Evolutionary conservation across 2,113 vertebrate genomes (phyloP).

Genomic region (Myiozetetes cayanensis): DNA sequence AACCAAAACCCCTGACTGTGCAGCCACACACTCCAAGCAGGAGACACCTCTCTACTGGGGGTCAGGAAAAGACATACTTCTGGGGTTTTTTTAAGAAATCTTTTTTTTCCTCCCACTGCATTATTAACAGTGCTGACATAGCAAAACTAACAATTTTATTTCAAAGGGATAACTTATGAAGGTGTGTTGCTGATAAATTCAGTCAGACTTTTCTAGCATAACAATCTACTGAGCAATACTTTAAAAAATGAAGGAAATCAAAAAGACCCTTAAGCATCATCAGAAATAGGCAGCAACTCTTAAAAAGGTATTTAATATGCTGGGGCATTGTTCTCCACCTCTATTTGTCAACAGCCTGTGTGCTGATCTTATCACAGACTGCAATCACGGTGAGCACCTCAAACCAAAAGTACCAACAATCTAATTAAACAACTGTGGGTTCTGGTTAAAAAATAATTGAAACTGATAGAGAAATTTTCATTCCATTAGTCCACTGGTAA

Average conservation of each 20-base stretch:
- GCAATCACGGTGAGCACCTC: background rate
- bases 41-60: background rate
- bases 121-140: constrained; percentile 42
- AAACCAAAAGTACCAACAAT: background rate
- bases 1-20: background rate
- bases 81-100: background rate
- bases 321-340: background rate
- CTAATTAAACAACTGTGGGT: background rate
- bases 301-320: background rate
- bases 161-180: constrained; percentile 15
- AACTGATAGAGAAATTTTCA: background rate
- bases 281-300: background rate
- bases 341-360: background rate
- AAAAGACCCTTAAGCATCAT: background rate
- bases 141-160: constrained; percentile 39
- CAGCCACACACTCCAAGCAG: background rate
- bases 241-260: background rate
- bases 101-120: background rate
- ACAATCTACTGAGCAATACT: background rate
- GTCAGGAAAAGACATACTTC: background rate
- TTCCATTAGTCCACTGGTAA: background rate
- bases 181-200: background rate
- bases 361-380: background rate
- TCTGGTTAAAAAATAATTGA: background rate
- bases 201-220: background rate